Evolutionary conservation across 2,113 vertebrate genomes (phyloP).

Genomic region (Oxygymnocypris stewartii): DNA sequence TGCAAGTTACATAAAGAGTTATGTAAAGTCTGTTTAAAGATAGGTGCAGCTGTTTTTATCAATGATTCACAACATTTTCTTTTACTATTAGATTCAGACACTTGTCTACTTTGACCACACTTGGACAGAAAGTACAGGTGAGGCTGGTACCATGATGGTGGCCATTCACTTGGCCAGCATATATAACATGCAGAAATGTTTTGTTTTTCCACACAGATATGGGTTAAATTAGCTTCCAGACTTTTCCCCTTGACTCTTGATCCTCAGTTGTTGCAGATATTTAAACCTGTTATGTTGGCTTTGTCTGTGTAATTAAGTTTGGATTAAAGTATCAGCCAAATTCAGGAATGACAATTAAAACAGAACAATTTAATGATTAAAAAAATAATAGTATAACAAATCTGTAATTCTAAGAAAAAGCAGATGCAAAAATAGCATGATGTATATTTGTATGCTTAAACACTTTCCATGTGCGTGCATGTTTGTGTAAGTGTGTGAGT

Average conservation of each 20-base stretch:
- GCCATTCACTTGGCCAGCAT: too few relatives aligned
- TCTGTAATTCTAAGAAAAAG: not conserved
- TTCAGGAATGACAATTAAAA: not conserved
- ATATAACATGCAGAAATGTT: not conserved
- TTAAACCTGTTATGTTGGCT: not conserved
- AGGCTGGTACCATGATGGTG: too few relatives aligned
- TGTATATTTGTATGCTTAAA: not conserved
- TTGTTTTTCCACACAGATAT: not conserved
- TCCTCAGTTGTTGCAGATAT: not conserved
- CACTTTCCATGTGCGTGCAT: constrained; percentile 13
- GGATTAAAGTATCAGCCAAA: not conserved
- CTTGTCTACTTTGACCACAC: too few relatives aligned
- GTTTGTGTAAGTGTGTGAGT: constrained; percentile 17
- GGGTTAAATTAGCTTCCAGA: not conserved
- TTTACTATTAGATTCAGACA: too few relatives aligned
- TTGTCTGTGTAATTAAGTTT: not conserved
- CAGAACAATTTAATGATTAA: not conserved
- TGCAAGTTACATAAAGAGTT: too few relatives aligned
- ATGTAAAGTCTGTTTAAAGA: too few relatives aligned
- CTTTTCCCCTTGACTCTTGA: not conserved
- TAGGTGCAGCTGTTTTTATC: too few relatives aligned
- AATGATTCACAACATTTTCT: too few relatives aligned
- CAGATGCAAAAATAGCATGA: not conserved
- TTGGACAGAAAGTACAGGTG: too few relatives aligned
- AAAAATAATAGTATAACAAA: not conserved